Base-by-base conservation (phyloP, 2,888 invertebrate genomes). In the Tricholauxania praeusta region DNA sequence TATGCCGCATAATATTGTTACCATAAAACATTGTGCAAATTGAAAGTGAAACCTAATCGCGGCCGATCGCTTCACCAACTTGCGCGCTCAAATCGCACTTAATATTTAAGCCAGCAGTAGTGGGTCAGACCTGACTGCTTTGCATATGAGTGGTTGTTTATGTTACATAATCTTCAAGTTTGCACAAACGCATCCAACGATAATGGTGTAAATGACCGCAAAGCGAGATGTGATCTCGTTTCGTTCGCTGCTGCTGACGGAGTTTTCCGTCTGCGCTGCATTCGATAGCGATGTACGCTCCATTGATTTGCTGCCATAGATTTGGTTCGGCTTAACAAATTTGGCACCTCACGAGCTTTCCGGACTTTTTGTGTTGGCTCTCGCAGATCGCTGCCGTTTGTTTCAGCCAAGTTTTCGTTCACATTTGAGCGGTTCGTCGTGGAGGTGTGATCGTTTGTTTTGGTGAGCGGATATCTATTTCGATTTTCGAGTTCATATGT, bases 81-180 rank as follows among this genome's bases (percentile, higher is more conserved):
- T n/a, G 70, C 72, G 74, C 70, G 2, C 15, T 10, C 22, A 28
- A 22, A 5, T 22, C 28, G 5, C 19, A 19, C 17, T 53, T 52
- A 14, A 15, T 55, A 4, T 15, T 19, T 48, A 17, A 19, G 17
- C 15, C 48, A 62, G 47, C 12, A 60, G 48, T 52, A 71, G 68
- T 64, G 62, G 60, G 70, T 47, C 57, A 72, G 66, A 32, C 17
- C 49, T 12, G 19, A 2, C 22, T 64, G 51, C 28, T 6, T 14
- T 7, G 22, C 51, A 19, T 17, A 49, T 49, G 51, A 51, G 19
- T 51, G 51, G 51, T 12, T 64, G 19, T 10, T 47, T 19, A 62
- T 73, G 82, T 83, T 83, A 80, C 83, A 81, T 83, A 82, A 84
- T 79, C 79, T 79, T 73, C 76, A 76, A 72, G 74, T 77, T 76